Evolutionary conservation across 2,888 invertebrate species (phyloP), one percentile per base, ranked within the genome.

Genomic region (Drosophila diplacantha): DNA sequence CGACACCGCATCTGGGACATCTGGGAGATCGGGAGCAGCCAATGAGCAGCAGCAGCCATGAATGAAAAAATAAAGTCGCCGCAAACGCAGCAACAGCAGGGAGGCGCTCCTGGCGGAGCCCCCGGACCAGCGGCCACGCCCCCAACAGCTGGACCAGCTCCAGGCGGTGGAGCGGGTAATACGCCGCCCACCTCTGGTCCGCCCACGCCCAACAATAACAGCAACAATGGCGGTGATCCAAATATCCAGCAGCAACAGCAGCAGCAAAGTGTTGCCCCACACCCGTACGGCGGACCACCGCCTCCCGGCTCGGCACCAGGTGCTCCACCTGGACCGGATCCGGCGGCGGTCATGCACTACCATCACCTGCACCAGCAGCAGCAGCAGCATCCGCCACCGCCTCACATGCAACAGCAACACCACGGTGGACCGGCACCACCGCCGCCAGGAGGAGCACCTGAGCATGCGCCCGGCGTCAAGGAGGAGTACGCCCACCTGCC

Each of bases 21-120:
- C 73, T 72, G 71, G 72, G 77, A 79, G 71, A 73, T 73, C 74
- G 72, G 76, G 71, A 71, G 63, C 71, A 69, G 63, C 81, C 77
- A 69, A 75, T 67, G 44, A 58, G 73, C 59, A 46, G 29, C 59
- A 46, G 44, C 44, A 67, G 65, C 67, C 65, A 75, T 87, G 87
- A 87, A 87, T 85, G 87, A 87, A 60, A 87, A 87, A 86, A 87
- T 86, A 70, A 87, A 87, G 80, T 87, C 87, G 75, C 87, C 87
- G 75, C 87, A 87, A 63, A 84, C 85, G 61, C 86, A 86, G 85
- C 81, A 84, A 62, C 85, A 86, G 84, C 81, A 84, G 75, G 75
- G 72, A 51, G 67, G 65, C 29, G 74, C 73, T 47, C 62, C 62
- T 29, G 61, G 59, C 49, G 59, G 53, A 41, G 46, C 47, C 31